phyloP scores from a whole-genome alignment of 2,888 invertebrate species.

The Pediacus dermestoides region DNA sequence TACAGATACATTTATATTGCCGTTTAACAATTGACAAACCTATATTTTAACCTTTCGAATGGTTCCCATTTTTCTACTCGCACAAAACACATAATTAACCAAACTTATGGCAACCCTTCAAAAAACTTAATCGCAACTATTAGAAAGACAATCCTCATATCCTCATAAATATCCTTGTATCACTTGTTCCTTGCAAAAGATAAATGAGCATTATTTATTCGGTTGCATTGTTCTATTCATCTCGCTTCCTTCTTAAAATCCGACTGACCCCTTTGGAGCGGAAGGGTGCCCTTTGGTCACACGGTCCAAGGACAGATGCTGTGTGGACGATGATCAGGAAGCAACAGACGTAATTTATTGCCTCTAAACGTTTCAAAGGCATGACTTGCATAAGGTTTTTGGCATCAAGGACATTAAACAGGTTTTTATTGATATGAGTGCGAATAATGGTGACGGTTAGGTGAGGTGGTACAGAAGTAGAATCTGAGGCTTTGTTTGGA shows the following conservation, averaged over 20 bases:
- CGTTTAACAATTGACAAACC: background rate
- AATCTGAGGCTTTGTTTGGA: too few relatives aligned
- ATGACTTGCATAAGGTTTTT: slow-evolving; percentile 4
- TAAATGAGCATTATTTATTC: slow-evolving; percentile 7
- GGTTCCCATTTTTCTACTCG: too few relatives aligned
- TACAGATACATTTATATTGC: slow-evolving; percentile 1
- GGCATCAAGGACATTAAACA: too few relatives aligned
- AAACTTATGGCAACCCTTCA: too few relatives aligned
- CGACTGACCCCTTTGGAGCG: slow-evolving; percentile 3
- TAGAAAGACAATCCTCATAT: too few relatives aligned
- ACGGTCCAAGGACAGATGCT: slow-evolving; percentile 11
- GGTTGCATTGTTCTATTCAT: background rate
- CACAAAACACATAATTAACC: too few relatives aligned
- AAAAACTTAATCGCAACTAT: too few relatives aligned
- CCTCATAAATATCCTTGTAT: too few relatives aligned
- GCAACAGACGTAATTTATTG: slow-evolving; percentile 4
- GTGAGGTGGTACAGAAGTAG: too few relatives aligned
- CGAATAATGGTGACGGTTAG: too few relatives aligned
- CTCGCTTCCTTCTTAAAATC: slow-evolving; percentile 6
- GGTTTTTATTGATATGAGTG: too few relatives aligned
- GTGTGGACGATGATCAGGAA: background rate
- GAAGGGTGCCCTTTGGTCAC: slow-evolving; percentile 10
- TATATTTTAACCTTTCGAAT: slow-evolving; percentile 2
- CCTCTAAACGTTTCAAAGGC: slow-evolving; percentile 8
- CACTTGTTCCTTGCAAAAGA: too few relatives aligned